A percentile compares a stretch with the other conserved stretches of the same genome.
Evolutionary conservation across 2,113 vertebrate species (phyloP).

Genomic region (Tiliqua scincoides): DNA sequence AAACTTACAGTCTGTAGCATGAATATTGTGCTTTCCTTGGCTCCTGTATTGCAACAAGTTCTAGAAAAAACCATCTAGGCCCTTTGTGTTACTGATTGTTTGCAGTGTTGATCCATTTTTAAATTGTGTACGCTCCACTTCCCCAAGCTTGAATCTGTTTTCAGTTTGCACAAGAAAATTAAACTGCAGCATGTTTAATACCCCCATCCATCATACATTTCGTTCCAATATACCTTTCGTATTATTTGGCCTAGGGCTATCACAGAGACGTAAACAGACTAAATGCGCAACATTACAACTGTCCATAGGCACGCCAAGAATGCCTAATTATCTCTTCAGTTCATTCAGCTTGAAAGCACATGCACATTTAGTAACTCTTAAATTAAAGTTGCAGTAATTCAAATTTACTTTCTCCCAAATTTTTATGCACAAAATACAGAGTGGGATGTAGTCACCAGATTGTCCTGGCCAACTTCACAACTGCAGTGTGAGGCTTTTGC

Average conservation of each 20-base stretch:
- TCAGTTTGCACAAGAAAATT: background rate
- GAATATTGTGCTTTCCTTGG: background rate
- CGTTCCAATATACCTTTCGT: background rate
- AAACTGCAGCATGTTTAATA: background rate
- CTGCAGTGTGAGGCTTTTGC: too few relatives aligned
- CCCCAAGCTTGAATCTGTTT: background rate
- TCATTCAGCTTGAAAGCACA: background rate
- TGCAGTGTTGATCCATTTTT: background rate
- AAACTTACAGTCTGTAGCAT: background rate
- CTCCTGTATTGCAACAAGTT: background rate
- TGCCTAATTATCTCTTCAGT: background rate
- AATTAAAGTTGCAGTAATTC: background rate
- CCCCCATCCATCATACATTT: background rate
- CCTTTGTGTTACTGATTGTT: background rate
- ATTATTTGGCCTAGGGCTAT: background rate
- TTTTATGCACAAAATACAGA: background rate
- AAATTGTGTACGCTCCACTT: background rate
- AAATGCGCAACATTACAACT: background rate
- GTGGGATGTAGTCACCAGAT: too few relatives aligned
- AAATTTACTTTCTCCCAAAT: background rate
- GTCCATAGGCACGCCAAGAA: background rate
- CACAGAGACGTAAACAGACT: background rate
- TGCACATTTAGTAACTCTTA: background rate
- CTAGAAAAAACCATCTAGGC: background rate
- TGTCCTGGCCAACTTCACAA: too few relatives aligned